Conservation (phyloP, 2,113 vertebrate species). For the Tetraodon nigroviridis region DNA sequence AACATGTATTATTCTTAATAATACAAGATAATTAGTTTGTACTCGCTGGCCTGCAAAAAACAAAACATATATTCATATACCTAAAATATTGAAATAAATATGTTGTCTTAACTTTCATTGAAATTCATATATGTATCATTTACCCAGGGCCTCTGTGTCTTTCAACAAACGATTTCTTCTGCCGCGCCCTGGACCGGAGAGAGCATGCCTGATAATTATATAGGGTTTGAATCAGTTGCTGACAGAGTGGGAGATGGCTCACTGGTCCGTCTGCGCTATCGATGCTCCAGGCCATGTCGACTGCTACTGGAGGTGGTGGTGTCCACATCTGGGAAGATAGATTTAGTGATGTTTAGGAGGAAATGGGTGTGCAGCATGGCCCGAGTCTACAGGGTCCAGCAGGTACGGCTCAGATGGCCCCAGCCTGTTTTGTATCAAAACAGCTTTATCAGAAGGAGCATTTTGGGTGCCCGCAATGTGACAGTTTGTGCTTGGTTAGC, state of each 20-base stretch:
- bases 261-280: slow-evolving; percentile 76
- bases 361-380: slow-evolving; percentile 77
- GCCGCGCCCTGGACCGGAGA: slow-evolving; percentile 44
- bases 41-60: background rate
- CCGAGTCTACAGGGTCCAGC: slow-evolving; percentile 64
- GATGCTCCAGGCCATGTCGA: slow-evolving; percentile 81
- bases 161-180: slow-evolving; percentile 63
- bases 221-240: slow-evolving; percentile 77
- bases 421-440: slow-evolving; percentile 79
- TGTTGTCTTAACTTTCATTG: background rate
- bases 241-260: slow-evolving; percentile 75
- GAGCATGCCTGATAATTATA: slow-evolving; percentile 68
- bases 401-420: slow-evolving; percentile 77
- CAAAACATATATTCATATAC: no score
- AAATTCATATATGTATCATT: slow-evolving; percentile 22
- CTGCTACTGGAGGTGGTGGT: slow-evolving; percentile 80
- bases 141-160: slow-evolving; percentile 62
- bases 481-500: slow-evolving; percentile 81
- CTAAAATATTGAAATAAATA: background rate
- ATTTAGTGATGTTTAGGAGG: slow-evolving; percentile 80
- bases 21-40: no score
- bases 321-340: slow-evolving; percentile 76
- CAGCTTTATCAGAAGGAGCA: slow-evolving; percentile 74
- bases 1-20: no score
- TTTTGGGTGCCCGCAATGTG: slow-evolving; percentile 74